Conservation (phyloP, 2,797 vertebrate species). For the Gastrophryne carolinensis region DNA sequence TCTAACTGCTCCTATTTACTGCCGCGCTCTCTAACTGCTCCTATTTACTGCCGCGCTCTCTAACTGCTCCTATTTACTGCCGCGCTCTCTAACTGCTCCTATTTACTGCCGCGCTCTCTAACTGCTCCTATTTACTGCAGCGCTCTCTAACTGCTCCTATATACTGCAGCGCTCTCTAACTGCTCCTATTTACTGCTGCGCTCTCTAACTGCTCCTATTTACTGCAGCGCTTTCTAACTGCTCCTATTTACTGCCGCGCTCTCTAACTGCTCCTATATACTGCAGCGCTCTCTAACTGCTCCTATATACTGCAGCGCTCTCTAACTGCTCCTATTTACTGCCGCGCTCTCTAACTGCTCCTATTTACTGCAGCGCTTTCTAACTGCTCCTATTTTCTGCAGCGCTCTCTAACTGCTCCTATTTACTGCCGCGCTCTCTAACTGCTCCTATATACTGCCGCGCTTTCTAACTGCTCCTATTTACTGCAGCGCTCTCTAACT, state of each 20-base stretch:
- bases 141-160: no score
- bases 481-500: no score
- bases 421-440: background rate
- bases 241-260: no score
- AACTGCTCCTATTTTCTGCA: no score
- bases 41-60: background rate
- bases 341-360: background rate
- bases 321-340: background rate
- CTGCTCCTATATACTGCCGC: background rate
- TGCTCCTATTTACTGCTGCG: background rate
- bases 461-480: background rate
- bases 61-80: background rate
- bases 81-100: background rate
- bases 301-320: background rate
- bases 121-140: no score
- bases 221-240: background rate
- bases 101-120: background rate
- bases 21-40: no score
- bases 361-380: no score
- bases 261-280: no score
- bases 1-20: no score
- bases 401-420: background rate
- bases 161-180: background rate
- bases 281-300: background rate
- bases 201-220: background rate